Conservation (phyloP, 2,888 invertebrate genomes). For the Apomyelois bistriatella region DNA sequence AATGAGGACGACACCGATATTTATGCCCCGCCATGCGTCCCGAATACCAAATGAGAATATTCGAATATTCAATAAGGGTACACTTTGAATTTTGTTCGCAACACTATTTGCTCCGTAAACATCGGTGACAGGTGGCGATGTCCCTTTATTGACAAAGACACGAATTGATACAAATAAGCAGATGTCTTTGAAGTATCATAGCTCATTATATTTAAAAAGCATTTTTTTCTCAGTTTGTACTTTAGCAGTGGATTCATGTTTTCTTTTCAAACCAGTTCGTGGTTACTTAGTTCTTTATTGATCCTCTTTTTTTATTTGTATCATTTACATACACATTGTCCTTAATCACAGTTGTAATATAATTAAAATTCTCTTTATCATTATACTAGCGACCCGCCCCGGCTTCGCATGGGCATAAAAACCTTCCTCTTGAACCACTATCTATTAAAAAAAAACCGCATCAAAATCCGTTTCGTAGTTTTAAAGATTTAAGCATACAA, state of each 20-base stretch:
- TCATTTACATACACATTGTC: too few relatives aligned
- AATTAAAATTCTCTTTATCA: too few relatives aligned
- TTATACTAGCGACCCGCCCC: too few relatives aligned
- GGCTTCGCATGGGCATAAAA: too few relatives aligned
- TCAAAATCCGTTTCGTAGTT: too few relatives aligned
- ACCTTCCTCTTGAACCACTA: too few relatives aligned
- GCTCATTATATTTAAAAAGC: not conserved
- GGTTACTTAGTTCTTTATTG: not conserved
- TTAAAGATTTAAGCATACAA: too few relatives aligned
- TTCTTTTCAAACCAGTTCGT: not conserved
- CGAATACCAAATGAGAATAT: conserved; percentile 65
- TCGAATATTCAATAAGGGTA: conserved; percentile 49
- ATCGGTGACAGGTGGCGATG: conserved; percentile 59
- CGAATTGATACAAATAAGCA: conserved; percentile 45
- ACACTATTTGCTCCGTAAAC: conserved; percentile 56
- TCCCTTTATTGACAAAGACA: conserved; percentile 47
- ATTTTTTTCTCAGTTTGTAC: not conserved
- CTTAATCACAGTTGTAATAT: too few relatives aligned
- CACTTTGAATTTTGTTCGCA: conserved; percentile 39
- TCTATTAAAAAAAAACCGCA: too few relatives aligned
- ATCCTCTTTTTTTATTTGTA: too few relatives aligned
- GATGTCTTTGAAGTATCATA: conserved; percentile 26
- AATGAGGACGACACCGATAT: conserved; percentile 76
- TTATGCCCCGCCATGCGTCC: conserved; percentile 70
- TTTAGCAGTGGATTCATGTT: not conserved